A percentile compares a stretch with the other conserved stretches of the same genome.
phyloP scores from a whole-genome alignment of 1,140 invertebrate genomes.

The Steinernema khuongi region DNA sequence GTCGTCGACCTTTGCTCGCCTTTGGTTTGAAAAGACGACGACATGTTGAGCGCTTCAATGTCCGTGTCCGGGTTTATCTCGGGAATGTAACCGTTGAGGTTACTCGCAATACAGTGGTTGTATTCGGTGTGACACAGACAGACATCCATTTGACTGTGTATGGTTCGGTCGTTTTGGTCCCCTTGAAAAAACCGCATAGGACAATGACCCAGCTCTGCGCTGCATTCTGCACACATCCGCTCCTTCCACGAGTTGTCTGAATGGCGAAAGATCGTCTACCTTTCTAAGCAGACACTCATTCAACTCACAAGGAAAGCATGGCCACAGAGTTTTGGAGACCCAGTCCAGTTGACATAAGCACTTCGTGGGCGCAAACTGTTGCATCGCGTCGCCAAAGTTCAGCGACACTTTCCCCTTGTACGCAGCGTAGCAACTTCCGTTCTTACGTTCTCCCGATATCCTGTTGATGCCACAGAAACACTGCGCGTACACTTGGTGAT shows the following conservation, averaged over 20 bases:
- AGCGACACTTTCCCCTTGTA: slow-evolving; percentile 52
- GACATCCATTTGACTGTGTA: slow-evolving; percentile 34
- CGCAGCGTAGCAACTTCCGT: slow-evolving; percentile 52
- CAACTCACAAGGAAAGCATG: slow-evolving; percentile 55
- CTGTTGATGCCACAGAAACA: slow-evolving; percentile 54
- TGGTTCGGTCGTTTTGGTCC: slow-evolving; percentile 2
- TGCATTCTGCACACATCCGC: slow-evolving; percentile 52
- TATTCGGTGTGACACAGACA: slow-evolving; percentile 53
- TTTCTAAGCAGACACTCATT: not conserved
- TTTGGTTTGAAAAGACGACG: slow-evolving; percentile 26
- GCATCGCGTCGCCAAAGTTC: slow-evolving; percentile 33
- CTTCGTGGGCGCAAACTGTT: slow-evolving; percentile 52
- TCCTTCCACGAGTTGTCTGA: slow-evolving; percentile 57
- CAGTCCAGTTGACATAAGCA: slow-evolving; percentile 55
- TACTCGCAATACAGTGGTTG: slow-evolving; percentile 54
- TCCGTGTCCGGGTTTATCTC: slow-evolving; percentile 51
- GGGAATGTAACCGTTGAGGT: slow-evolving; percentile 54
- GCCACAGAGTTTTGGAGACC: slow-evolving; percentile 50
- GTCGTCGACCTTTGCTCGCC: slow-evolving; percentile 33
- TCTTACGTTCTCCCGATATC: slow-evolving; percentile 49
- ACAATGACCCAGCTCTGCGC: slow-evolving; percentile 49
- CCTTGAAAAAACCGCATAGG: slow-evolving; percentile 55
- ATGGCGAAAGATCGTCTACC: slow-evolving; percentile 25
- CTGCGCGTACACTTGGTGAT: slow-evolving; percentile 55
- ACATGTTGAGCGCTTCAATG: slow-evolving; percentile 42